Base-by-base conservation (phyloP, 2,888 invertebrate genomes). In the Macrophya alboannulata region DNA sequence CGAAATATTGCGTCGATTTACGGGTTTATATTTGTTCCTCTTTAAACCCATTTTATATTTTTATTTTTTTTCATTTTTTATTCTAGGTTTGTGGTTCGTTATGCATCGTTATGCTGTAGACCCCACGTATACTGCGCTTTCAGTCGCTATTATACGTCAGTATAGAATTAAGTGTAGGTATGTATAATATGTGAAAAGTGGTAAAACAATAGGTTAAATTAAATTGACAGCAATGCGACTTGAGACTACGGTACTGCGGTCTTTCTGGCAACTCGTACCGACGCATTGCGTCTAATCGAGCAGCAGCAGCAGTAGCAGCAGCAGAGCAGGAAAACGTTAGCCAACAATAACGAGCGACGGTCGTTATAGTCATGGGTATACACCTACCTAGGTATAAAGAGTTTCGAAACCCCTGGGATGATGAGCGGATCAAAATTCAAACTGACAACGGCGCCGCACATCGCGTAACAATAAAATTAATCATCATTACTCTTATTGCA, bases 211-310 rank as follows among this genome's bases (percentile, higher is more conserved):
- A 21, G 84, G 86, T 85, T 81, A 55, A 59, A 71, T 83, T 82
- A 84, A 87, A 86, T 87, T 86, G 87, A 87, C 87, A 84, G 87
- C 86, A 87, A 82, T 85, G 87, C 87, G 84, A 87, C 87, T 85
- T 51, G 77, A 77, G 43, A 81, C 31, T 87, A 84, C 87, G 86
- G 86, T 89, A 88, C 87, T 88, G 90, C 89, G 87, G 88, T 84
- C 81, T 87, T 90, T 86, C 90, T 90, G 91, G 90, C 91, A 90
- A 86, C 87, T 87, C 68, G 76, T 88, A 85, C 79, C 90, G 90
- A 91, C 90, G 92, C 91, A 91, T 88, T 92, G 91, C 91, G 91
- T 91, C 90, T 89, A 88, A 87, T 87, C 85, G 85, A 48, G 85
- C 12, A 68, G 37, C 5, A 55, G 31, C 31, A 68, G 37, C 15